Percentiles rank a stretch among this genome's conserved stretches.
phyloP scores from a whole-genome alignment of 1,140 invertebrate genomes.

The Sweltsa coloradensis region DNA sequence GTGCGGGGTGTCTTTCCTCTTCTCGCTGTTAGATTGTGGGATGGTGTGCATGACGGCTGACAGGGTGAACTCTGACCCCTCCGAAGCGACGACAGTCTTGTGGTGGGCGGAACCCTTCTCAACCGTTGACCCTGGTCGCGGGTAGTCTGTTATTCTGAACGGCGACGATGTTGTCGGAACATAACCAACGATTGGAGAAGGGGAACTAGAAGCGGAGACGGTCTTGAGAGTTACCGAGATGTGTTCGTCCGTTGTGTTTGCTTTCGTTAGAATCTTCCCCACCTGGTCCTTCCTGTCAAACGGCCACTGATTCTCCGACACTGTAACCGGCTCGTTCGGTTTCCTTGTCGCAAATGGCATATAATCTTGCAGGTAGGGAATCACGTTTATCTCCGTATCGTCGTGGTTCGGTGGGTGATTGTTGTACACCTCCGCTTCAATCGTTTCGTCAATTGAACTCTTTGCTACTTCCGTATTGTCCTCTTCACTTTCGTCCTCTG shows the following conservation, averaged over 20 bases:
- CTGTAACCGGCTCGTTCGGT: slow-evolving; percentile 6
- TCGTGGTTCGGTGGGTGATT: slow-evolving; percentile 18
- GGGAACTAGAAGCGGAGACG: too few species aligned
- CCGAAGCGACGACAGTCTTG: slow-evolving; percentile 15
- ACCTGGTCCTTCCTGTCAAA: too few species aligned
- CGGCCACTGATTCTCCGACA: slow-evolving; percentile 5
- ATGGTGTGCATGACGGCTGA: slow-evolving; percentile 28
- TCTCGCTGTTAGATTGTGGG: slow-evolving; percentile 1
- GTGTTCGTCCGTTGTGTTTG: too few species aligned
- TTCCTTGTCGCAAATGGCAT: slow-evolving; percentile 33
- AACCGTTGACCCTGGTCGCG: background rate
- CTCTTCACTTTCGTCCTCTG: too few species aligned
- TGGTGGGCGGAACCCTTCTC: slow-evolving; percentile 5
- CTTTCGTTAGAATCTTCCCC: too few species aligned
- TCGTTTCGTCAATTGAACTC: background rate
- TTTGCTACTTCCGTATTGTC: too few species aligned
- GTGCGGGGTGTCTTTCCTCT: slow-evolving; percentile 1
- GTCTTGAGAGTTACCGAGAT: too few species aligned
- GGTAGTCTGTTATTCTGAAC: slow-evolving; percentile 7
- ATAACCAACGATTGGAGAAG: too few species aligned
- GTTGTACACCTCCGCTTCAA: slow-evolving; percentile 12
- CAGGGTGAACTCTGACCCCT: slow-evolving; percentile 26
- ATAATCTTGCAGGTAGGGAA: slow-evolving; percentile 39
- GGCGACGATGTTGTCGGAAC: too few species aligned
- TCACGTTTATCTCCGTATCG: slow-evolving; percentile 27